Conservation (phyloP, 35 echinoderm and acorn worm genomes). For the Heliocidaris erythrogramma region DNA sequence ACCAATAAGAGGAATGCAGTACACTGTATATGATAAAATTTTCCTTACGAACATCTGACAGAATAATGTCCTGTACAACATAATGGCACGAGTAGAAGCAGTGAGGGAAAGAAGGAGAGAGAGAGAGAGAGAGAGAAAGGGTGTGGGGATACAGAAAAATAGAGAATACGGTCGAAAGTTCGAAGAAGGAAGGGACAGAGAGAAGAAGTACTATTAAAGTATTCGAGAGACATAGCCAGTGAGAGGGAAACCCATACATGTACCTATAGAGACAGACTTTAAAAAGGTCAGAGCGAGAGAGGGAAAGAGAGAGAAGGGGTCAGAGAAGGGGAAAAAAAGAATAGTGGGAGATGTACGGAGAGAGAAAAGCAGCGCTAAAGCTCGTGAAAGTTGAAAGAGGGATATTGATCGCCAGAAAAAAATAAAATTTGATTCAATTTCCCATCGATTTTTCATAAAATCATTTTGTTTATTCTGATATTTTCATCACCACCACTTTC, state of each 20-base stretch:
- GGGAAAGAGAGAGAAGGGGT: not conserved
- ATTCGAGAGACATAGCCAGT: too few relatives aligned
- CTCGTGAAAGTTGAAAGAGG: not conserved
- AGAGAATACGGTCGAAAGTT: not conserved
- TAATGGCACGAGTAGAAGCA: too few relatives aligned
- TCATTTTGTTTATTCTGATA: not conserved
- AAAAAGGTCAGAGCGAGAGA: not conserved
- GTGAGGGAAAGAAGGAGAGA: not conserved
- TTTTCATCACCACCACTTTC: not conserved
- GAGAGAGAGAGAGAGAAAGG: not conserved
- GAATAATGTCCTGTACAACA: too few relatives aligned
- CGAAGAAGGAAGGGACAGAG: not conserved
- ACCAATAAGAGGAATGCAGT: too few relatives aligned
- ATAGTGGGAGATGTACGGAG: too few relatives aligned
- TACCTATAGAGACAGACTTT: too few relatives aligned
- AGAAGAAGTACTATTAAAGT: too few relatives aligned
- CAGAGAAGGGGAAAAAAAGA: too few relatives aligned
- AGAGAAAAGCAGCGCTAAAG: too few relatives aligned
- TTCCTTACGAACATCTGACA: too few relatives aligned
- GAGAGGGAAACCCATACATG: not conserved
- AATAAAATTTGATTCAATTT: not conserved
- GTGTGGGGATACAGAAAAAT: not conserved
- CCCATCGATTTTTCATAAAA: not conserved
- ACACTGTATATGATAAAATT: too few relatives aligned
- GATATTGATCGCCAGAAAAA: not conserved